A percentile compares a stretch with the other conserved stretches of the same genome.
phyloP scores from a whole-genome alignment of 1,140 invertebrate genomes.

The Carcinoscorpius rotundicauda region DNA sequence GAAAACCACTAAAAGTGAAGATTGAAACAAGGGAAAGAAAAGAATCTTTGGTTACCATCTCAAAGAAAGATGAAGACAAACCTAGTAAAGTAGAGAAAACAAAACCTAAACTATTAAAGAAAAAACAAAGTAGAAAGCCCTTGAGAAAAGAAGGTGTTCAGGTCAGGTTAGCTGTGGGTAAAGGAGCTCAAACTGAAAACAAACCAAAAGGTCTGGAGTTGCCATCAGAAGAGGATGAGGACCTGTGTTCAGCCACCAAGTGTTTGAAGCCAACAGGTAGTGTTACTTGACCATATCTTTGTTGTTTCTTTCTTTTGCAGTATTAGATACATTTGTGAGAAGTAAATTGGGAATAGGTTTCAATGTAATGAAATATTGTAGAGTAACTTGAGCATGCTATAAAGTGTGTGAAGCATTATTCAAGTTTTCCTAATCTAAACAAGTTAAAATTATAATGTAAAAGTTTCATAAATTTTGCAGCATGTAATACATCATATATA shows the following conservation, averaged over 20 bases:
- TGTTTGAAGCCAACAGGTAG: slow-evolving; percentile 57
- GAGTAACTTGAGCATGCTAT: too few relatives aligned
- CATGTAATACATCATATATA: too few relatives aligned
- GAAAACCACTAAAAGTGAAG: slow-evolving; percentile 18
- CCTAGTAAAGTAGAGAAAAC: slow-evolving; percentile 21
- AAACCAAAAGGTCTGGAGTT: slow-evolving; percentile 28
- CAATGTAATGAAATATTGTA: too few relatives aligned
- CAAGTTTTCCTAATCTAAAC: too few relatives aligned
- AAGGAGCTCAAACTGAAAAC: slow-evolving; percentile 32
- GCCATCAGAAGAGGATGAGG: slow-evolving; percentile 50
- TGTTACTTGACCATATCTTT: too few relatives aligned
- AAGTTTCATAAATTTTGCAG: too few relatives aligned
- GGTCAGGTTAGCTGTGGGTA: slow-evolving; percentile 28
- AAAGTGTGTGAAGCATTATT: too few relatives aligned
- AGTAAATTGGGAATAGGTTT: too few relatives aligned
- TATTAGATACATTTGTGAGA: too few relatives aligned
- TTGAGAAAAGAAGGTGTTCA: slow-evolving; percentile 22
- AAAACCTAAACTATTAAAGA: slow-evolving; percentile 22
- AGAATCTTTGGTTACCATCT: slow-evolving; percentile 17
- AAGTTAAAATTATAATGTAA: too few relatives aligned
- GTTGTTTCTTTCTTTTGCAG: too few relatives aligned
- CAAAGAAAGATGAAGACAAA: slow-evolving; percentile 34
- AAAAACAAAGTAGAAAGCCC: slow-evolving; percentile 20
- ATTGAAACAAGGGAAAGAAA: slow-evolving; percentile 27
- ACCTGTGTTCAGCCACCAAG: slow-evolving; percentile 65